Conservation (phyloP, 2,888 invertebrate genomes). For the Tetrapedia diversipes region DNA sequence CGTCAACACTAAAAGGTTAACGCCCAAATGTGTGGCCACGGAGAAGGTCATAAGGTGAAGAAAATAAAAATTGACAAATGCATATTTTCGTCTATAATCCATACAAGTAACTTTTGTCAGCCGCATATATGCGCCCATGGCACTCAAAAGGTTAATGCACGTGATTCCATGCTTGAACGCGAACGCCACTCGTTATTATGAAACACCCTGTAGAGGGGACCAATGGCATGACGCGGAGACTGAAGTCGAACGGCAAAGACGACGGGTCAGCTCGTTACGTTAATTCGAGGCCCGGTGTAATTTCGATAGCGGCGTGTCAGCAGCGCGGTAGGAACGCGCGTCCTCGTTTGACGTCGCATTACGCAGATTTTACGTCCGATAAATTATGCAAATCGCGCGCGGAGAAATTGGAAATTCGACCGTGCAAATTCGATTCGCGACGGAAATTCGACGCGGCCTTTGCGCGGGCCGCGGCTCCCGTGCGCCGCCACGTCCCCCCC, state of each 20-base stretch:
- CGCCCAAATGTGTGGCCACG: no score
- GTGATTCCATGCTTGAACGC: no score
- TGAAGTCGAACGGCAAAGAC: background rate
- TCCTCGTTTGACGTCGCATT: conserved; percentile 33
- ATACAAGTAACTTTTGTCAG: no score
- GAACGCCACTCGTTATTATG: no score
- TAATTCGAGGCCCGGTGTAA: conserved; percentile 40
- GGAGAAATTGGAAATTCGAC: conserved; percentile 53
- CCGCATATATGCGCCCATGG: no score
- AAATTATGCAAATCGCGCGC: conserved; percentile 50
- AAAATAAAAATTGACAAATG: no score
- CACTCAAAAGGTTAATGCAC: no score
- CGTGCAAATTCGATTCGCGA: conserved; percentile 56
- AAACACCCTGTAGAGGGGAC: no score
- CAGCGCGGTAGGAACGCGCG: conserved; percentile 3
- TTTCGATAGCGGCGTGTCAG: conserved; percentile 24
- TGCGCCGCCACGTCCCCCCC: conserved; percentile 11
- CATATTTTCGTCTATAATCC: no score
- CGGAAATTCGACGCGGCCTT: conserved; percentile 43
- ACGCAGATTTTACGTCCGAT: conserved; percentile 49
- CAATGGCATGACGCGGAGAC: no score
- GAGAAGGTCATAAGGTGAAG: no score
- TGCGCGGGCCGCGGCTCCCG: conserved; percentile 14
- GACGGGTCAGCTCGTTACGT: conserved; percentile 42
- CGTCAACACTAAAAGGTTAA: no score